Evolutionary conservation across 2,888 invertebrate genomes (phyloP).

Genomic region (Aphrophora alni): DNA sequence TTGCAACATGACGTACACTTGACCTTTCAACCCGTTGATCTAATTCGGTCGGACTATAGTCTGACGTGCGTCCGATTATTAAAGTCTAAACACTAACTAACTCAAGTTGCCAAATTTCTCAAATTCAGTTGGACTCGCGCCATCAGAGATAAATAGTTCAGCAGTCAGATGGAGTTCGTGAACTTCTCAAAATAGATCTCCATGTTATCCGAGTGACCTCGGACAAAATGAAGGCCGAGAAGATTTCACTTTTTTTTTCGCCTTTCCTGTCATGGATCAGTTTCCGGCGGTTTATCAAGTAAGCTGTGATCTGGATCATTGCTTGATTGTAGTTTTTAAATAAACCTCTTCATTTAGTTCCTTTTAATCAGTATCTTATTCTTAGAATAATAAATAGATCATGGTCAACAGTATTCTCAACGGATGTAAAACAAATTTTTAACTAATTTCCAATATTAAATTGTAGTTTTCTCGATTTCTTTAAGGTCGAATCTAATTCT

Average conservation of each 20-base stretch:
- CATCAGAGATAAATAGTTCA: not conserved
- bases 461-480: too few species aligned
- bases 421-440: too few species aligned
- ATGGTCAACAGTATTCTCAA: not conserved
- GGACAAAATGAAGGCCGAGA: not conserved
- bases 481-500: too few species aligned
- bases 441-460: too few species aligned
- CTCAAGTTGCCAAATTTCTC: not conserved
- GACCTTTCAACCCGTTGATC: not conserved
- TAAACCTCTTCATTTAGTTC: not conserved
- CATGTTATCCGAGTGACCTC: not conserved
- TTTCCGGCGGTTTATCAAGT: not conserved
- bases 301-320: not conserved
- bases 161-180: not conserved
- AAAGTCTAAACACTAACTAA: not conserved
- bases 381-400: not conserved
- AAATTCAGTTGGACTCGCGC: conserved; percentile 1
- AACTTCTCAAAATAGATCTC: not conserved
- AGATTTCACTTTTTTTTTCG: not conserved
- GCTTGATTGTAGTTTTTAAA: not conserved
- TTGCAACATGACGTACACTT: conserved; percentile 3
- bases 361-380: not conserved
- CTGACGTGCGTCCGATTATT: not conserved
- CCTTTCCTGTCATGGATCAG: not conserved
- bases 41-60: not conserved